Evolutionary conservation across 2,888 invertebrate species (phyloP).

Genomic region (Hylaea fasciaria): DNA sequence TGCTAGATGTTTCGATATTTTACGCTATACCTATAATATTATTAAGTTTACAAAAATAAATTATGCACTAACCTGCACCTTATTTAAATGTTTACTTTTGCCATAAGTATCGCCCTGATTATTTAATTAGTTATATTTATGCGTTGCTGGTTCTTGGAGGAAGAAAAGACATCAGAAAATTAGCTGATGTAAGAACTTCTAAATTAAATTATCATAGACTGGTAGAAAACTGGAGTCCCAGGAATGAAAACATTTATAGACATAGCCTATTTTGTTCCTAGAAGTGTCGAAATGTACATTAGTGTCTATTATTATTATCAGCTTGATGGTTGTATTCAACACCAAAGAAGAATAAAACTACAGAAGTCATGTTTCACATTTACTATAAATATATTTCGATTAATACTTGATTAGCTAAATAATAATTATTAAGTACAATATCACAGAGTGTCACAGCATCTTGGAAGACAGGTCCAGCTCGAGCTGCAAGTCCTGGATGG

Average conservation of each 20-base stretch:
- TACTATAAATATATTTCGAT: conserved; percentile 71
- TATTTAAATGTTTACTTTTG: conserved; percentile 13
- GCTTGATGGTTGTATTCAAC: neutral
- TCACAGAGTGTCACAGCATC: conserved; percentile 80
- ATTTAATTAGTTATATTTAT: too few relatives aligned
- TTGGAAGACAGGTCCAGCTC: conserved; percentile 79
- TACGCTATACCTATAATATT: conserved; percentile 26
- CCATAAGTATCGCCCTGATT: neutral
- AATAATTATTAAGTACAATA: conserved; percentile 52
- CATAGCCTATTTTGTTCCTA: too few relatives aligned
- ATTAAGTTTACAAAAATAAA: conserved; percentile 38
- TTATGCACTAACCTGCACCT: conserved; percentile 30
- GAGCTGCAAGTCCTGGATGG: conserved; percentile 77
- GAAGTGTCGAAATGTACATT: too few relatives aligned
- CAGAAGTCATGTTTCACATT: conserved; percentile 23
- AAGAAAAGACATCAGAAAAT: too few relatives aligned
- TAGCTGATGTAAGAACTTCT: too few relatives aligned
- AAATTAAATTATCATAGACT: too few relatives aligned
- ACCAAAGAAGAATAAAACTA: neutral
- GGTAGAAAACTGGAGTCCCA: too few relatives aligned
- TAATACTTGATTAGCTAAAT: conserved; percentile 53
- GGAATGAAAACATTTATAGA: too few relatives aligned
- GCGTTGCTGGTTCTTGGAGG: too few relatives aligned
- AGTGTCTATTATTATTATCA: too few relatives aligned
- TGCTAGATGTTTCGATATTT: conserved; percentile 34